These are phyloP conservation scores for Aulostomus chinensis DNA, from an alignment of 2,797 vertebrate genomes.

Conservation along the genomic window DNA sequence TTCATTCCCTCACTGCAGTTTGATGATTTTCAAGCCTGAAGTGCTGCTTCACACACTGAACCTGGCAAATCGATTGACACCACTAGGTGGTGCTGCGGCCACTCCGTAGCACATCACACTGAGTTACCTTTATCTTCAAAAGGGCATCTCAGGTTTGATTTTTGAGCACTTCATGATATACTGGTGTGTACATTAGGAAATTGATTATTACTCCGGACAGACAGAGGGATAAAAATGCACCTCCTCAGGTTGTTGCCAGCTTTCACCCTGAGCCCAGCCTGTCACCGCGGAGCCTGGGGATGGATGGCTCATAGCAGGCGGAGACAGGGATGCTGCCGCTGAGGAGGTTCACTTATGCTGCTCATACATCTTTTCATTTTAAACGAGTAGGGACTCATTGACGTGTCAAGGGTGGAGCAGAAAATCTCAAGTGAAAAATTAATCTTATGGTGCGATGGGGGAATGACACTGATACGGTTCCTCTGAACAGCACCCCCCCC, in stretches of 20 bases:
- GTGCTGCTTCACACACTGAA: too few relatives aligned
- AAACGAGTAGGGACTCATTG: conserved; percentile 4
- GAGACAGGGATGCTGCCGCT: background rate
- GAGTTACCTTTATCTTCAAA: too few relatives aligned
- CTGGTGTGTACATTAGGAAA: too few relatives aligned
- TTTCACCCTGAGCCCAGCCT: background rate
- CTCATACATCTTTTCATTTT: conserved; percentile 15
- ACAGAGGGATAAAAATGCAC: background rate
- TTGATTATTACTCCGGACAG: too few relatives aligned
- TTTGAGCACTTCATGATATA: too few relatives aligned
- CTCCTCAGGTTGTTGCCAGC: conserved; percentile 1
- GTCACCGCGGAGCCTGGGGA: background rate
- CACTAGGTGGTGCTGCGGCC: too few relatives aligned
- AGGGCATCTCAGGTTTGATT: too few relatives aligned
- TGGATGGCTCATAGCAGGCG: background rate
- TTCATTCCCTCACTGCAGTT: too few relatives aligned
- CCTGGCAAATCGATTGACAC: too few relatives aligned
- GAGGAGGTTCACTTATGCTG: conserved; percentile 16
- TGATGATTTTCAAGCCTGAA: too few relatives aligned
- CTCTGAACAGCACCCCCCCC: background rate
- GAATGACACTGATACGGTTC: conserved; percentile 1
- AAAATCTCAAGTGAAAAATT: conserved; percentile 30
- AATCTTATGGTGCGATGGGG: conserved; percentile 12
- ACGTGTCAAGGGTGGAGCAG: background rate
- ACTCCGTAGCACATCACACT: too few relatives aligned